Evolutionary conservation across 2,888 invertebrate genomes (phyloP), one percentile per base, ranked within the genome.

Genomic region (Seladonia tumulorum): DNA sequence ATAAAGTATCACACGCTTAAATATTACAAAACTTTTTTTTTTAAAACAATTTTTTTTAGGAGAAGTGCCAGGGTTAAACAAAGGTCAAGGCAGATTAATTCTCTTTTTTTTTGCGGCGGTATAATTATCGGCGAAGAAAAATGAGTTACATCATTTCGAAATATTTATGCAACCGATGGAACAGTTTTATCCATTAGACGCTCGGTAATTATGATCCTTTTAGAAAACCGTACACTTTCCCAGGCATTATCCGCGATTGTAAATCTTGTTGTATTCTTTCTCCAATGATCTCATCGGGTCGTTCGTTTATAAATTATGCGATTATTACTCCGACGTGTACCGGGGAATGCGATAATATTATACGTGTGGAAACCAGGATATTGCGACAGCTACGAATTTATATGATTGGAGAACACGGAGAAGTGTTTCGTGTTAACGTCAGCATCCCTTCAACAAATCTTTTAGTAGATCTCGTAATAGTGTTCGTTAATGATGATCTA

Each of bases 361-460:
- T 57, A 47, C 18, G 22, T 29, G 22, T 45, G 18, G 12, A 39
- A 79, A 63, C 14, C 10, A 8, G 68, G 25, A n/a, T 14, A 47
- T 81, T 60, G 25, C 57, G 47, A 47, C 42, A 35, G 18, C 29
- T 18, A 5, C 18, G 22, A 4, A 7, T 29, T n/a, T n/a, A n/a
- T n/a, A 2, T 35, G 5, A 70, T 47, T 18, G 12, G 57, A 14
- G 35, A 70, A 81, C 45, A 77, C 5, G 76, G 22, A 10, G 66
- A 47, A 45, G 14, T 29, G 18, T 18, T 35, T n/a, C 70, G 12
- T 42, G 70, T 68, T 70, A 57, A 81, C 39, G 47, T 81, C 60
- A 60, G 35, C 39, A 57, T 35, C 29, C 7, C 14, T 35, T 49
- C 47, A 25, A 47, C 10, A 16, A 47, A 60, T 77, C 10, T 25